These are phyloP conservation scores for Nomada fucata DNA, from an alignment of 2,888 invertebrate species.

Conservation along the genomic window DNA sequence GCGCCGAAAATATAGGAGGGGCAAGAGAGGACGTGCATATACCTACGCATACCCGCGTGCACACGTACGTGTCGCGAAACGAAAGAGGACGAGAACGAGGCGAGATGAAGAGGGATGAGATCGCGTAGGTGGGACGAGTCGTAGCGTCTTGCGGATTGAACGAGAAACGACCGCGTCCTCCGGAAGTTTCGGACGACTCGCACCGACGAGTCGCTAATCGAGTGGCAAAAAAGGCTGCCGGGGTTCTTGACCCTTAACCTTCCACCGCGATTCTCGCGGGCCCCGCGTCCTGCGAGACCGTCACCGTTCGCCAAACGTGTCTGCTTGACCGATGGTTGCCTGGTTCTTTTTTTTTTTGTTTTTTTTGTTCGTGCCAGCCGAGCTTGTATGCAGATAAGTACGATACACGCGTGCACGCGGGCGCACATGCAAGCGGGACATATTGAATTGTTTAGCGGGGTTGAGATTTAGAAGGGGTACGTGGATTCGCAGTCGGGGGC, in stretches of 20 bases:
- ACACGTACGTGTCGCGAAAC: background rate
- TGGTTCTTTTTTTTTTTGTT: background rate
- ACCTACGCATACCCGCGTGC: too few species aligned
- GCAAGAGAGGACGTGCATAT: constrained; percentile 1
- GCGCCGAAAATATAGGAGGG: constrained; percentile 41
- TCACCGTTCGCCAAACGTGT: background rate
- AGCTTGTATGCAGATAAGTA: background rate
- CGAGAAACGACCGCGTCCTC: constrained; percentile 49
- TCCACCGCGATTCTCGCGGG: constrained; percentile 38
- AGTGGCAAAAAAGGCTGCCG: constrained; percentile 60
- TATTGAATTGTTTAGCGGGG: background rate
- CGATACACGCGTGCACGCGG: too few species aligned
- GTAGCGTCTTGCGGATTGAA: constrained; percentile 50
- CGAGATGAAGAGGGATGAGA: background rate
- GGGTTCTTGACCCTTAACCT: constrained; percentile 65
- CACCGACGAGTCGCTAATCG: constrained; percentile 64
- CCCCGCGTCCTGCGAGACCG: background rate
- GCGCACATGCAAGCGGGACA: constrained; percentile 2
- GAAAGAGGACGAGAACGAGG: constrained; percentile 5
- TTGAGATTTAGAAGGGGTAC: background rate
- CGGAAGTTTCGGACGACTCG: constrained; percentile 67
- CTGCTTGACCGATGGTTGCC: background rate
- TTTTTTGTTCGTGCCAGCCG: background rate
- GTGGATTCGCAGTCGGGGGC: background rate
- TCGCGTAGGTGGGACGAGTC: constrained; percentile 18